phyloP scores from a whole-genome alignment of 1,140 invertebrate species.

The Drosophila funebris region DNA sequence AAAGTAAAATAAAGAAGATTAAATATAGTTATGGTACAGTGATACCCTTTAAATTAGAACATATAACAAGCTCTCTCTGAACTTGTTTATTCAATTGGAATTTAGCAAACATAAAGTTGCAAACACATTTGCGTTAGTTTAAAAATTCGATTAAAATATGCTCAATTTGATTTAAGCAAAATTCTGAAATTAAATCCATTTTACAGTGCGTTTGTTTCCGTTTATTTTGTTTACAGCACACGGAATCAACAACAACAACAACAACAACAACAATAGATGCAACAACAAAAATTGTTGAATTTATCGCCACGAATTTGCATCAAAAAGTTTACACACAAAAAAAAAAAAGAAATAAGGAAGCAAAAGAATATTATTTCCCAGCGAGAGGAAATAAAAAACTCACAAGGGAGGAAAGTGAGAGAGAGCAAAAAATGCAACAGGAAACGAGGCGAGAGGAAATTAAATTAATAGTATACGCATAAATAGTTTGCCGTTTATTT shows the following conservation, averaged over 20 bases:
- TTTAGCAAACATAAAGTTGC: not conserved
- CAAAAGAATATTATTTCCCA: not conserved
- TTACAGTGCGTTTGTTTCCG: constrained; percentile 19
- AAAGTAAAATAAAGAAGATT: too few species aligned
- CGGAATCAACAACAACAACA: not conserved
- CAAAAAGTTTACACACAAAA: constrained; percentile 8
- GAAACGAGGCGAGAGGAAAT: constrained; percentile 51
- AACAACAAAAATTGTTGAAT: not conserved
- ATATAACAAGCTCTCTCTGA: too few species aligned
- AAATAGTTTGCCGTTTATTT: constrained; percentile 46
- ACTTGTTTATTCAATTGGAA: not conserved
- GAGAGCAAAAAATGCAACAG: constrained; percentile 31
- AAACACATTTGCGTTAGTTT: not conserved
- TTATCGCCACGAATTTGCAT: constrained; percentile 23
- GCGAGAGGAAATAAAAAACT: not conserved
- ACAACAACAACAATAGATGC: too few species aligned
- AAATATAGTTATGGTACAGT: too few species aligned
- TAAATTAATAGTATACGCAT: constrained; percentile 66
- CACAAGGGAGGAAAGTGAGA: not conserved
- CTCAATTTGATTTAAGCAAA: constrained; percentile 37
- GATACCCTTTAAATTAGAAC: too few species aligned
- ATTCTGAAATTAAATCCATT: constrained; percentile 40
- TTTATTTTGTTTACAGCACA: constrained; percentile 48
- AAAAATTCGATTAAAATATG: constrained; percentile 12
- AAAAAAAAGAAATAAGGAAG: not conserved